These are phyloP conservation scores for Naso thynnoides DNA, from an alignment of 2,797 vertebrate species.

Conservation along the genomic window DNA sequence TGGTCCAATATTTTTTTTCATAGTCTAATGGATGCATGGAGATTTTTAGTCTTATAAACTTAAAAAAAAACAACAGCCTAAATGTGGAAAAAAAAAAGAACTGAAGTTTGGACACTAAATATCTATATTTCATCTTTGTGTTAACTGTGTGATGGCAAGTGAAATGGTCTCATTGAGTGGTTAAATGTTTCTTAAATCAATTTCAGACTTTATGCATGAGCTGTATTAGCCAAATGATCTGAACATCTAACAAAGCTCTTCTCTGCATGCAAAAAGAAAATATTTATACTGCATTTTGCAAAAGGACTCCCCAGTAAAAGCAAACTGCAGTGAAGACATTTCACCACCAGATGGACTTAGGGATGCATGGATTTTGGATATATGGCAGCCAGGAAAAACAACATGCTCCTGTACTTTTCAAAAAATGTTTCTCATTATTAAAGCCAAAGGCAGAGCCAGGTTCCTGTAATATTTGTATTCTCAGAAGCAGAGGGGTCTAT, in stretches of 20 bases:
- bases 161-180: not conserved
- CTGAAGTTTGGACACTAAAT: not conserved
- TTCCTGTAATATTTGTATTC: conserved; percentile 21
- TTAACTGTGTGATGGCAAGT: not conserved
- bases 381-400: conserved; percentile 9
- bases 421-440: conserved; percentile 18
- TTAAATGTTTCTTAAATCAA: not conserved
- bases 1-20: not conserved
- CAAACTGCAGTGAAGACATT: conserved; percentile 70
- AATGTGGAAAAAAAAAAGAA: not conserved
- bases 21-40: not conserved
- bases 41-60: not conserved
- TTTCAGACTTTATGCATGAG: not conserved
- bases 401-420: conserved; percentile 12
- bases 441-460: conserved; percentile 15
- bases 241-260: not conserved
- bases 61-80: not conserved
- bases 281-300: not conserved
- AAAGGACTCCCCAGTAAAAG: conserved; percentile 1
- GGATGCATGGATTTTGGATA: conserved; percentile 51
- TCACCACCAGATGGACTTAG: conserved; percentile 85
- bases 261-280: not conserved
- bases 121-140: not conserved
- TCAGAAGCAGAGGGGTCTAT: conserved; percentile 9
- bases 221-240: not conserved